Evolutionary conservation across 2,797 vertebrate species (phyloP), one percentile per base, ranked within the genome.

Genomic region (Acomys russatus): DNA sequence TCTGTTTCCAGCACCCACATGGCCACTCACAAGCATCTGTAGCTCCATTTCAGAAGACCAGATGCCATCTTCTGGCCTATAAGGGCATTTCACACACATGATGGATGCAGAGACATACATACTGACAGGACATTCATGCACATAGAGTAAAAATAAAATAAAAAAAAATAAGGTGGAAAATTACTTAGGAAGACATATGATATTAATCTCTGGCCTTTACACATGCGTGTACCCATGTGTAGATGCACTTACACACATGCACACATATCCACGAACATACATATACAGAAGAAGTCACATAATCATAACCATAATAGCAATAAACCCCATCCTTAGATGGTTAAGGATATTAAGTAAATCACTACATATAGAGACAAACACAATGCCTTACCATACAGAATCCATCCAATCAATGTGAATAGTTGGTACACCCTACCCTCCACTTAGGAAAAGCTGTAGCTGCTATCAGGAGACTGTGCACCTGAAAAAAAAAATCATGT

Each of bases 341-440:
- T 33, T 66, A 28, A 63, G 25, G 15, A 22, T 49, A 25, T 61
- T 64, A 64, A 56, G 14, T 7, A n/a, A 92, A 77, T 33, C 30
- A 9, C 12, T 18, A 4, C 18, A 23, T 51, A 17, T 35, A 61
- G 4, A 12, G 11, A 6, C 68, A 20, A 49, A 61, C 56, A 82
- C n/a, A 1, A 11, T 33, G 23, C 18, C 30, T 63, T 54, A 6
- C 28, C 70, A 33, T 10, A 10, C 49, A 44, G 38, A 56, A 64
- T 44, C n/a, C n/a, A 44, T 73, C 85, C 49, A 56, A 4, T 71
- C 15, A 28, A 8, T 74, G 59, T 33, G 35, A 85, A 59, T 25
- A 74, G 59, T 66, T 12, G 30, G 33, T 12, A 49, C 3, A 3
- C 25, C 4, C 1, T 6, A 11, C 0, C 3, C 11, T 56, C 4